phyloP scores from a whole-genome alignment of 1,140 invertebrate genomes.

The Musca domestica region DNA sequence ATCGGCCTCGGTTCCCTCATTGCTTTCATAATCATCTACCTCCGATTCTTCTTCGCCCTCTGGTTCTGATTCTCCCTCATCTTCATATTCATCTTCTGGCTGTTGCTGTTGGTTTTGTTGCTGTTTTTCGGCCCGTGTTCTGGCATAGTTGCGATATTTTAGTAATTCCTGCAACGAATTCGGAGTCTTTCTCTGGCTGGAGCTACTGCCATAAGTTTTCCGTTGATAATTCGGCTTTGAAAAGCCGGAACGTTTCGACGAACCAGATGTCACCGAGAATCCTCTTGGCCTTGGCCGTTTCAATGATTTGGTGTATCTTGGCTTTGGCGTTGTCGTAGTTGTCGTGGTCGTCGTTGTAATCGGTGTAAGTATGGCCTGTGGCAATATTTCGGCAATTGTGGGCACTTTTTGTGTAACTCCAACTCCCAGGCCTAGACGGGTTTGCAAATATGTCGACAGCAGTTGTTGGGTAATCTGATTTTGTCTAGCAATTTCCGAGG shows the following conservation, averaged over 20 bases:
- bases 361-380: conserved; percentile 39
- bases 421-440: conserved; percentile 60
- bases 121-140: neutral
- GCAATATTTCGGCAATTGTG: conserved; percentile 62
- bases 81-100: conserved; percentile 6
- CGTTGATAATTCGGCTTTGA: neutral
- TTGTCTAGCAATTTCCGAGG: conserved; percentile 64
- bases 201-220: conserved; percentile 1
- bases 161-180: too few relatives aligned
- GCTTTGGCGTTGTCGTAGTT: conserved; percentile 29
- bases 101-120: neutral
- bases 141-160: neutral
- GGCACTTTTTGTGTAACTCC: conserved; percentile 57
- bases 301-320: neutral
- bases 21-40: neutral
- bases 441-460: conserved; percentile 67
- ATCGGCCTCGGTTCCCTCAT: conserved; percentile 28
- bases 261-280: conserved; percentile 25
- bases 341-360: conserved; percentile 43
- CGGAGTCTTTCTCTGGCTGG: neutral
- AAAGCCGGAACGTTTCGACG: neutral
- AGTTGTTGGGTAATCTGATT: conserved; percentile 72
- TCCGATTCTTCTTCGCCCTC: neutral
- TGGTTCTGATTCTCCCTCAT: neutral
- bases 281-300: conserved; percentile 37